These are phyloP conservation scores for Pocillopora verrucosa DNA, from an alignment of 64 coral and sea anemone genomes.

Conservation along the genomic window DNA sequence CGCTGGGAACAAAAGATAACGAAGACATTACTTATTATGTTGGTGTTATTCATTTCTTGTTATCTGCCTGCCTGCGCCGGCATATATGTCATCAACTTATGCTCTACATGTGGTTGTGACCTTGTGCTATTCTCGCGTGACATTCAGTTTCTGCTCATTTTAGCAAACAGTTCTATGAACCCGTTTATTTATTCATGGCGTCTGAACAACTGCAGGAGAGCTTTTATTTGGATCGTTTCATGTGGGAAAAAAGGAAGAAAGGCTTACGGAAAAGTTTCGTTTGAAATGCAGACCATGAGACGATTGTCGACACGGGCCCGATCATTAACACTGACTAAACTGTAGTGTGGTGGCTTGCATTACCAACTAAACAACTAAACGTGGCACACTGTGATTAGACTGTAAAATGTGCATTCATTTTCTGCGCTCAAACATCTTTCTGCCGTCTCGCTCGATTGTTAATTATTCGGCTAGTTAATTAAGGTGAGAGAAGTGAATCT, in stretches of 20 bases:
- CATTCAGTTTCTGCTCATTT: slow-evolving; percentile 80
- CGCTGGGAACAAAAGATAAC: slow-evolving; percentile 83
- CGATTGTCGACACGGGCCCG: neutral
- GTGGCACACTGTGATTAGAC: too few species aligned
- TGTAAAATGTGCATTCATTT: too few species aligned
- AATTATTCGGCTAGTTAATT: too few species aligned
- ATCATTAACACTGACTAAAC: too few species aligned
- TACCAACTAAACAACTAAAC: too few species aligned
- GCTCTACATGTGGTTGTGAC: slow-evolving; percentile 64
- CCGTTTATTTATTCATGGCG: slow-evolving; percentile 91
- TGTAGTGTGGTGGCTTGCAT: too few species aligned
- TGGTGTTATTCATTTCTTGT: slow-evolving; percentile 70
- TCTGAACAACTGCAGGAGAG: slow-evolving; percentile 53
- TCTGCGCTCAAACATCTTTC: too few species aligned
- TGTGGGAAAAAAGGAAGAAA: slow-evolving; percentile 67
- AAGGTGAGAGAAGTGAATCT: too few species aligned
- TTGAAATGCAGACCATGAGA: neutral
- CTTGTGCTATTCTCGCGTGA: slow-evolving; percentile 76
- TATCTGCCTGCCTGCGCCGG: slow-evolving; percentile 72
- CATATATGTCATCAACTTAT: slow-evolving; percentile 87
- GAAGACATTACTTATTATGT: slow-evolving; percentile 87
- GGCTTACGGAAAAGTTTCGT: slow-evolving; percentile 38
- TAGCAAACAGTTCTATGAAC: slow-evolving; percentile 82
- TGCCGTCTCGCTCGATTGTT: too few species aligned
- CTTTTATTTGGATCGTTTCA: slow-evolving; percentile 76